phyloP scores from a whole-genome alignment of 2,888 invertebrate species.

The Spilarctia lutea region DNA sequence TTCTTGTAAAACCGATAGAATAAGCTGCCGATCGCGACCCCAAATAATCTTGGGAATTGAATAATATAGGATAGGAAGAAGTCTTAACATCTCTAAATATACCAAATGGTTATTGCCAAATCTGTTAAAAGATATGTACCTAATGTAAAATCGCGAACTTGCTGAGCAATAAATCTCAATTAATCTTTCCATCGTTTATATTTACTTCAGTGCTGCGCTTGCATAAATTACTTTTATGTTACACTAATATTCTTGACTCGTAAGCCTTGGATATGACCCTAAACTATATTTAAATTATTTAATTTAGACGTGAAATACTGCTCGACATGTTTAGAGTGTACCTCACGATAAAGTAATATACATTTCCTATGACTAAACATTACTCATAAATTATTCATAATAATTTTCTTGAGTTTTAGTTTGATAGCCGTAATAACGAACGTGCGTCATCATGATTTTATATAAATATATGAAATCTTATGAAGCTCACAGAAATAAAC shows the following conservation, averaged over 20 bases:
- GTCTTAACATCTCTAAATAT: no score
- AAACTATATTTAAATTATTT: conserved; percentile 32
- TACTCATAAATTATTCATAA: conserved; percentile 67
- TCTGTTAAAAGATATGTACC: neutral
- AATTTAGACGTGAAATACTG: conserved; percentile 21
- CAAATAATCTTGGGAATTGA: no score
- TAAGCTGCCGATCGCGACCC: no score
- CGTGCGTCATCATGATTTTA: conserved; percentile 72
- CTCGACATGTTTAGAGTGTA: conserved; percentile 20
- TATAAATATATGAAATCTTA: conserved; percentile 66
- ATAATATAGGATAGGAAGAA: no score
- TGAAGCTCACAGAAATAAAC: conserved; percentile 68
- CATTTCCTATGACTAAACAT: conserved; percentile 53
- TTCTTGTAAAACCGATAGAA: no score
- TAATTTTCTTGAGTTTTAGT: conserved; percentile 61
- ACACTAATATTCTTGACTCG: conserved; percentile 23
- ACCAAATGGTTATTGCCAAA: neutral
- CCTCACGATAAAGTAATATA: conserved; percentile 28
- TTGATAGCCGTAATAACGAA: conserved; percentile 61
- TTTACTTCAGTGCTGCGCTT: conserved; percentile 35
- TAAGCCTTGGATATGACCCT: conserved; percentile 32
- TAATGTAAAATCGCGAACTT: conserved; percentile 11
- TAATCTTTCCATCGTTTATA: conserved; percentile 41
- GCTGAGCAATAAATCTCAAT: conserved; percentile 22
- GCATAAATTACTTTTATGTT: conserved; percentile 20